phyloP scores from a whole-genome alignment of 2,797 vertebrate species.

The Prionace glauca region DNA sequence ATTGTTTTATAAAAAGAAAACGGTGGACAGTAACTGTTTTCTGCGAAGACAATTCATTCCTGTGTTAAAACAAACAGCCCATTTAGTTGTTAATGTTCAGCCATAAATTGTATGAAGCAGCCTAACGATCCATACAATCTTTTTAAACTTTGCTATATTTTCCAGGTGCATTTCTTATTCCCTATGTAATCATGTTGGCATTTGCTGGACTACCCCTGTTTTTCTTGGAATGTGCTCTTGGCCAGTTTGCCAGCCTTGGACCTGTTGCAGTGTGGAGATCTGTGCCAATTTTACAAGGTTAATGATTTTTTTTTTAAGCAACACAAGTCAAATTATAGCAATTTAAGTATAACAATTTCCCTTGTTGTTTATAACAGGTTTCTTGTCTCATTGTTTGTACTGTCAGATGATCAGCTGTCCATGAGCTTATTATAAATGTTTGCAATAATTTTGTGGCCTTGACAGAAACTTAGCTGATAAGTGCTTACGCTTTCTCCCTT shows the following conservation, averaged over 20 bases:
- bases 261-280: slow-evolving; percentile 62
- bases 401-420: too few relatives aligned
- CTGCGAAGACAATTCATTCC: background rate
- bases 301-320: background rate
- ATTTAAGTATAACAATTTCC: background rate
- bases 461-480: too few relatives aligned
- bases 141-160: background rate
- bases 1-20: background rate
- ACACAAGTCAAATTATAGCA: background rate
- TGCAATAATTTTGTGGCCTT: too few relatives aligned
- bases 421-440: too few relatives aligned
- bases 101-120: background rate
- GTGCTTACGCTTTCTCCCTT: too few relatives aligned
- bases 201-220: slow-evolving; percentile 65
- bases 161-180: slow-evolving; percentile 68
- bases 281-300: slow-evolving; percentile 67
- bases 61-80: background rate
- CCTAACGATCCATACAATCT: background rate
- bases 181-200: slow-evolving; percentile 61
- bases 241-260: slow-evolving; percentile 66
- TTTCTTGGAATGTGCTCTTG: slow-evolving; percentile 68
- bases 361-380: too few relatives aligned
- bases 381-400: too few relatives aligned
- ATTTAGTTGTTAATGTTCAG: background rate
- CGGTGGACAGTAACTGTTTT: background rate